phyloP scores from a whole-genome alignment of 2,888 invertebrate genomes.

The Saturnia pavonia region DNA sequence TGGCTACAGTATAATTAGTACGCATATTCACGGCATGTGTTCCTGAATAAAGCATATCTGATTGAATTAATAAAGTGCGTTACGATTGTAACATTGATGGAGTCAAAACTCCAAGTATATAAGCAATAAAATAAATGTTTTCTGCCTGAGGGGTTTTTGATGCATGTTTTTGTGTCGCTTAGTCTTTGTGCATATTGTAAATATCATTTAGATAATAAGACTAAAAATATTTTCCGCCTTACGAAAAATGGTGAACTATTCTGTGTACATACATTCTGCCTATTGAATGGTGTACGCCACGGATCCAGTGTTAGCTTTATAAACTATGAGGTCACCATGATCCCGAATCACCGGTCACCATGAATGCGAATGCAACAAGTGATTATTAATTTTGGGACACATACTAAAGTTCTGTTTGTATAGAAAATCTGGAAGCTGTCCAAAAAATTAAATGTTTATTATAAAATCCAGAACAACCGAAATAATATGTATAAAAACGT shows the following conservation, averaged over 20 bases:
- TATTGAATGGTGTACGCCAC: constrained; percentile 30
- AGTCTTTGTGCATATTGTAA: constrained; percentile 77
- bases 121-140: constrained; percentile 68
- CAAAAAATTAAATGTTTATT: not conserved
- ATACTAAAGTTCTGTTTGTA: not conserved
- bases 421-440: not conserved
- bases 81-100: constrained; percentile 45
- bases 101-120: constrained; percentile 40
- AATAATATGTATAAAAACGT: not conserved
- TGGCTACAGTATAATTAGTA: constrained; percentile 44
- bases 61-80: constrained; percentile 58
- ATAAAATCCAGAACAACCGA: not conserved
- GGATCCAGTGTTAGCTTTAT: constrained; percentile 34
- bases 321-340: constrained; percentile 28
- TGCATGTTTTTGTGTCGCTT: constrained; percentile 62
- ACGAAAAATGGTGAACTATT: constrained; percentile 61
- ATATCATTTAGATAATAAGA: constrained; percentile 61
- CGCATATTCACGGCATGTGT: constrained; percentile 48
- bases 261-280: constrained; percentile 36
- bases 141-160: constrained; percentile 51
- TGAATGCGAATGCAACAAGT: not conserved
- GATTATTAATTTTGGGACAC: not conserved
- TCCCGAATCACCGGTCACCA: too few relatives aligned
- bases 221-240: constrained; percentile 72
- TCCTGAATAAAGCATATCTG: constrained; percentile 61